Evolutionary conservation across 2,113 vertebrate species (phyloP).

Genomic region (Leucoraja erinaceus): DNA sequence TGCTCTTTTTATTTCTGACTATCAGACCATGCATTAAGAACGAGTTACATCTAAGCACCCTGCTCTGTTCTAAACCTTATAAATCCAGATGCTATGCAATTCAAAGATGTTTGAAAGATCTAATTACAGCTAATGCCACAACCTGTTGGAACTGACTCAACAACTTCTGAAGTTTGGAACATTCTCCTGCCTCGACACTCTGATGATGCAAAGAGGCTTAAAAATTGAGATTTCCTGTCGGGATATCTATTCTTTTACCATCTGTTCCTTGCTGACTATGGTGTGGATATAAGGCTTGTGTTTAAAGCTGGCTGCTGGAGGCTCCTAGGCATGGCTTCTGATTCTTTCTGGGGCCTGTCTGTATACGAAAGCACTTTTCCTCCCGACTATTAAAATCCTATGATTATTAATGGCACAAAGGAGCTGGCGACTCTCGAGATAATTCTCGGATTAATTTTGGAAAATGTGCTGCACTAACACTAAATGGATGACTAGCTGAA

Average conservation of each 20-base stretch:
- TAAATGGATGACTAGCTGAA: constrained; percentile 34
- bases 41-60: too few species aligned
- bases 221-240: constrained; percentile 51
- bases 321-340: constrained; percentile 49
- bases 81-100: neutral
- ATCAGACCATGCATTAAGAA: neutral
- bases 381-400: constrained; percentile 41
- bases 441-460: constrained; percentile 41
- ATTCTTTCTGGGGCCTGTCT: constrained; percentile 29
- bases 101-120: neutral
- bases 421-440: constrained; percentile 42
- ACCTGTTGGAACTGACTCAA: neutral
- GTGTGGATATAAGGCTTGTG: constrained; percentile 51
- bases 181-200: constrained; percentile 45
- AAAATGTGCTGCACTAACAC: constrained; percentile 47
- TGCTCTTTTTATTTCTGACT: neutral
- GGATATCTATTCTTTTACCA: constrained; percentile 56
- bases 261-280: constrained; percentile 49
- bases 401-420: constrained; percentile 42
- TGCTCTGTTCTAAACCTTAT: neutral
- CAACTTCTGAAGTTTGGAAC: constrained; percentile 15
- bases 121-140: neutral
- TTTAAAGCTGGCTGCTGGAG: constrained; percentile 56
- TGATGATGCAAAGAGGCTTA: constrained; percentile 39
- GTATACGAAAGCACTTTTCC: constrained; percentile 60